Conservation (phyloP, 2,888 invertebrate species). For the Phorcus lineatus region DNA sequence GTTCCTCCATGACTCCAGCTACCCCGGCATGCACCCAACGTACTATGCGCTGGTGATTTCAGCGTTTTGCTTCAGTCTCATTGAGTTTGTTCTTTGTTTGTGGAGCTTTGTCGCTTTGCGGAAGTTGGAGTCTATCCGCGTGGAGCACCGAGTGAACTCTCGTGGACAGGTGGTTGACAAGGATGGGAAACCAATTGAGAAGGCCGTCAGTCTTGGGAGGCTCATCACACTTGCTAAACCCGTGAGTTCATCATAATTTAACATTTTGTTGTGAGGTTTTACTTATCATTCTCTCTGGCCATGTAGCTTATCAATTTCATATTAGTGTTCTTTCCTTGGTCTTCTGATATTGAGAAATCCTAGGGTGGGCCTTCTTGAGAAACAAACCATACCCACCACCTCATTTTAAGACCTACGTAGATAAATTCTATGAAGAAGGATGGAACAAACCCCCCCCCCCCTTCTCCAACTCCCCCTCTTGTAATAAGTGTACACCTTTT, state of each 20-base stretch:
- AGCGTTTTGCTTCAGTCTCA: constrained; percentile 53
- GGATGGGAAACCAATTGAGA: constrained; percentile 64
- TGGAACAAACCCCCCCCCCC: too few relatives aligned
- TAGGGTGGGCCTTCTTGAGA: too few relatives aligned
- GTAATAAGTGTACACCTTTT: too few relatives aligned
- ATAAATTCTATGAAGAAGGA: too few relatives aligned
- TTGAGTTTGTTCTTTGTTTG: constrained; percentile 58
- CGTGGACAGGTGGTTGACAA: constrained; percentile 65
- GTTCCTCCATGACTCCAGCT: constrained; percentile 48
- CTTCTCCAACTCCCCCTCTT: too few relatives aligned
- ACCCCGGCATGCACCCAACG: constrained; percentile 61
- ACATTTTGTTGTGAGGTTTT: too few relatives aligned
- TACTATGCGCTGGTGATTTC: constrained; percentile 66
- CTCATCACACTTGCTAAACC: constrained; percentile 67
- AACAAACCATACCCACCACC: too few relatives aligned
- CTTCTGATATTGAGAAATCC: too few relatives aligned
- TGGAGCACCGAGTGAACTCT: constrained; percentile 63
- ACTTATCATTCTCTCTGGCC: neutral
- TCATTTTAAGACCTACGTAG: too few relatives aligned
- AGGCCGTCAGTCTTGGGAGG: constrained; percentile 56
- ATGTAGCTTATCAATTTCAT: neutral
- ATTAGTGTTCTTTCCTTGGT: neutral
- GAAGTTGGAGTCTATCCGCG: constrained; percentile 52
- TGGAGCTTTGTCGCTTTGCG: constrained; percentile 57
- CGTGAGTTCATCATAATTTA: constrained; percentile 48